Evolutionary conservation across 53 echinoderm and acorn worm genomes (phyloP), one percentile per base, ranked within the genome.

Genomic region (Henricia sp.): DNA sequence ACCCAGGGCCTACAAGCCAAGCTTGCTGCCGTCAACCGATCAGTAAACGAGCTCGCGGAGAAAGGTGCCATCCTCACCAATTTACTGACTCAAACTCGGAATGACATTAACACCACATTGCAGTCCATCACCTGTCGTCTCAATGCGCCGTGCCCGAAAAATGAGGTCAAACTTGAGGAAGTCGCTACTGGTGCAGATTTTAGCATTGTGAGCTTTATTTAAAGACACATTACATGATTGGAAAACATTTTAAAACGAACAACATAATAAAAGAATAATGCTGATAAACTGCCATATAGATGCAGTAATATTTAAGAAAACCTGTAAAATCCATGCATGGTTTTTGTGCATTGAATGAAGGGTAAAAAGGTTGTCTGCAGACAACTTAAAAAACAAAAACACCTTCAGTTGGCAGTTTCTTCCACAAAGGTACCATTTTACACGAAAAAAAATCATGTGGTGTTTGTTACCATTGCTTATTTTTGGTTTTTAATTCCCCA

Each of bases 121-220:
- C 48, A 64, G 34, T 48, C 20, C 24, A 44, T 80, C 33, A 24
- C 53, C 12, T 86, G 86, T 56, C 0, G 9, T 8, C 63, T 52
- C 1, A 30, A 24, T 0, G 12, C 37, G 36, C 0, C 33, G 9
- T 58, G 71, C 25, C 50, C 37, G 0, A 83, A 51, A 25, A 56
- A 70, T 32, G 37, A 59, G 13, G 34, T 84, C 0, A 16, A 60
- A 28, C 48, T 72, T 12, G 29, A 63, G 28, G 3, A 13, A 19
- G 34, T 88, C 1, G 53, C 25, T 12, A 14, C 48, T 9, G 83
- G 65, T 52, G 88, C 88, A 13, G 72, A 88, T 65, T 88, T 70
- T 71, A 50, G 21, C 20, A 83, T 82, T 62, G 88, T 88, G 40
- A 88, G 88, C 71, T 46, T 37, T 9, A 8, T n/a, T n/a, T n/a